Percentiles rank a stretch among this genome's conserved stretches.
phyloP scores from a whole-genome alignment of 2,113 vertebrate species.

The Arvicanthis niloticus region DNA sequence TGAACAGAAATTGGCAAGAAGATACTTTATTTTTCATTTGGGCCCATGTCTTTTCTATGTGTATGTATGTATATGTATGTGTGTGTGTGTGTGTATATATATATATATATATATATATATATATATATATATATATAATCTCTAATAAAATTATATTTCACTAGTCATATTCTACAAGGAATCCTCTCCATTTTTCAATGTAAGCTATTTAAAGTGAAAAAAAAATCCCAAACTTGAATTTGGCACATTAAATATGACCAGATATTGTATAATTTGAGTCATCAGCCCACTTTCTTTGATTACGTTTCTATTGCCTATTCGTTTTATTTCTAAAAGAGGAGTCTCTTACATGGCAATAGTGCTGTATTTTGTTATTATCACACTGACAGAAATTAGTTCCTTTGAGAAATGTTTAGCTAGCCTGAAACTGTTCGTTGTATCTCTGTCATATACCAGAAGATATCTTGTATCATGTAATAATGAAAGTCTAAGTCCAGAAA shows the following conservation, averaged over 20 bases:
- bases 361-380: neutral
- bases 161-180: neutral
- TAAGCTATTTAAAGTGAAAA: neutral
- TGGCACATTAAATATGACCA: neutral
- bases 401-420: neutral
- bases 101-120: neutral
- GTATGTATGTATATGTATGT: neutral
- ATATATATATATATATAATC: neutral
- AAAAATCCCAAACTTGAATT: neutral
- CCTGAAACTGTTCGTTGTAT: neutral
- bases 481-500: neutral
- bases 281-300: neutral
- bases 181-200: neutral
- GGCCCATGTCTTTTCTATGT: neutral
- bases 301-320: neutral
- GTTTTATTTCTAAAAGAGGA: neutral
- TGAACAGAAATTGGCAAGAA: neutral
- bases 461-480: neutral
- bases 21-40: constrained; percentile 47
- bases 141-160: neutral
- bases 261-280: neutral
- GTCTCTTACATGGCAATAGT: neutral
- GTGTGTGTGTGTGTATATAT: neutral
- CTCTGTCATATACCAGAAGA: neutral
- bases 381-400: neutral